Conservation (phyloP, 2,888 invertebrate genomes). For the Drosophila infuscata region DNA sequence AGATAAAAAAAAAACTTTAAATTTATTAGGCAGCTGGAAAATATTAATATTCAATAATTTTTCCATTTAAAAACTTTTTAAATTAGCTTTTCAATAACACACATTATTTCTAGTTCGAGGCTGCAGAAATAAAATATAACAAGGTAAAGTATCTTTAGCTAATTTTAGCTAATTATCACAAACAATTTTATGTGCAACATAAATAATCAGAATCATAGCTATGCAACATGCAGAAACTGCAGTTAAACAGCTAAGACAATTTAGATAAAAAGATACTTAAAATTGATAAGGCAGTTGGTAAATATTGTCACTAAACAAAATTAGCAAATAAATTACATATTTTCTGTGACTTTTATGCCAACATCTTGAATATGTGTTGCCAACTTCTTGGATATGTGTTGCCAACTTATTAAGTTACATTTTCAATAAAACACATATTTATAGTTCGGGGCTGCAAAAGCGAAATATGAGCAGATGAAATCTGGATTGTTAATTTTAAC, state of each 20-base stretch:
- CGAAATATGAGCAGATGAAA: background rate
- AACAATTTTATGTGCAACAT: background rate
- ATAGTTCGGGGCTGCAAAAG: background rate
- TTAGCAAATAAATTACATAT: background rate
- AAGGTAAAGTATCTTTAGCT: background rate
- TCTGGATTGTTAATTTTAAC: background rate
- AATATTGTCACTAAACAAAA: background rate
- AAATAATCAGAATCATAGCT: background rate
- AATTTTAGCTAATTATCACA: too few relatives aligned
- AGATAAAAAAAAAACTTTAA: background rate
- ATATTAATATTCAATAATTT: background rate
- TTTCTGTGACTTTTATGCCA: background rate
- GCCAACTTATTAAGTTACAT: background rate
- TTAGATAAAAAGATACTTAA: background rate
- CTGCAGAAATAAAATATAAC: background rate
- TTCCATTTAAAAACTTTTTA: too few relatives aligned
- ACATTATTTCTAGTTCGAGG: too few relatives aligned
- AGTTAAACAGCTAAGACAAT: background rate
- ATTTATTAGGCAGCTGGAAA: background rate
- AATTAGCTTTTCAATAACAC: background rate
- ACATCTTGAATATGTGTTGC: background rate
- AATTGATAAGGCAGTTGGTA: background rate
- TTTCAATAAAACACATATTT: background rate
- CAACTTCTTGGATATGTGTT: background rate
- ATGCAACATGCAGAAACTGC: too few relatives aligned